These are phyloP conservation scores for Fissipunctia ypsillon DNA, from an alignment of 2,888 invertebrate species.

Conservation along the genomic window DNA sequence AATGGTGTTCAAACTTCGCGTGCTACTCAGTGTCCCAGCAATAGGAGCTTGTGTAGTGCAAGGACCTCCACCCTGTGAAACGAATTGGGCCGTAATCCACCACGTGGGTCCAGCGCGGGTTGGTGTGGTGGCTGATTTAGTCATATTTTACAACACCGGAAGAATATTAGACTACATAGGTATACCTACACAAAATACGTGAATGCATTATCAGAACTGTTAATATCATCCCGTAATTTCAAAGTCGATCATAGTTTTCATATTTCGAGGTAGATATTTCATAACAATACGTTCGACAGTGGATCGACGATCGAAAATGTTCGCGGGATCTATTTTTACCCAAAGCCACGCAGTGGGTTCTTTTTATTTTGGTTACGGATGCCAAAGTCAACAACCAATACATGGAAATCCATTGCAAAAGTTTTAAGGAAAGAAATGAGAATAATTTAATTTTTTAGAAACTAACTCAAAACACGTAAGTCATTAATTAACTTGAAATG, in stretches of 20 bases:
- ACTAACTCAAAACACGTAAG: not conserved
- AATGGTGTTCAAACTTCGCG: too few species aligned
- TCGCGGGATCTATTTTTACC: conserved; percentile 34
- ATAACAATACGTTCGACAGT: conserved; percentile 13
- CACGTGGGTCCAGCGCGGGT: too few species aligned
- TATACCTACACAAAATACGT: too few species aligned
- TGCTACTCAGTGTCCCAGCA: too few species aligned
- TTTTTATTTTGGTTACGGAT: conserved; percentile 42
- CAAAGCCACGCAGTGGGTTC: not conserved
- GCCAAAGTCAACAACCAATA: conserved; percentile 43
- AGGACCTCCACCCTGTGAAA: too few species aligned
- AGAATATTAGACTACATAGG: too few species aligned
- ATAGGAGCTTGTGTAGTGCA: too few species aligned
- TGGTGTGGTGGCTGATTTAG: too few species aligned
- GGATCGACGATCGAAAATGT: conserved; percentile 26
- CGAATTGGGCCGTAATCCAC: too few species aligned
- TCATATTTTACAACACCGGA: not conserved
- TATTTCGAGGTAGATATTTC: conserved; percentile 16
- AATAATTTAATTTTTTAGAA: not conserved
- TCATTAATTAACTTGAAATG: not conserved
- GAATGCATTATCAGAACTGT: not conserved
- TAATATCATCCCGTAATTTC: not conserved
- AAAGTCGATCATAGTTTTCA: conserved; percentile 5
- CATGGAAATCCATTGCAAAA: conserved; percentile 11
- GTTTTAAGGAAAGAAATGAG: not conserved